Base-by-base conservation (phyloP, 2,888 invertebrate species). In the Pseudococcus jackbeardsleyi region DNA sequence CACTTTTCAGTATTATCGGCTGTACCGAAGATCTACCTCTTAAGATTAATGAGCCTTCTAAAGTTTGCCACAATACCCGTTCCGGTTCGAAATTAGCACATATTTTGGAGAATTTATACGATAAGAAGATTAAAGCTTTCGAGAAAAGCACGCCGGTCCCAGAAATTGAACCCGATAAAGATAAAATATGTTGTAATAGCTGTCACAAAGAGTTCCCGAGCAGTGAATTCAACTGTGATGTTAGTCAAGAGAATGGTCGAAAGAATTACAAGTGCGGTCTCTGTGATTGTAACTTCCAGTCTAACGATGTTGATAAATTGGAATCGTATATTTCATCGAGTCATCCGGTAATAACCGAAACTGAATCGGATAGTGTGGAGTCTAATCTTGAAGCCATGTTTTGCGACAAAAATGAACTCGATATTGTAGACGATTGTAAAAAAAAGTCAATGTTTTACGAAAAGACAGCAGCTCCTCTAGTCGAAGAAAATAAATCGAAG, bases 31-130 rank as follows among this genome's bases (percentile, higher is more conserved):
- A 86, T 9, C 26, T 64, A 68, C 46, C 72, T 22, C 11, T 54
- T 17, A 87, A 77, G 22, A 39, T 26, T 8, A 82, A n/a, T 22
- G 50, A 42, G 19, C 46, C 46, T 82, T 11, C 42, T 2, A 72
- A 72, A 72, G 19, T 42, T 12, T 5, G 82, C n/a, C 79, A 79
- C 15, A 39, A 39, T 54, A 88, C 88, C n/a, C 33, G 88, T 3
- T 88, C 88, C 39, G 48, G 72, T 22, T 64, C 39, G 0, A 82
- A 59, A 15, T 82, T 88, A 9, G 82, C 82, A 6, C 9, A 59
- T 39, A 82, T 88, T 48, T 8, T 88, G 11, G 77, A 88, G 79
- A 82, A 77, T n/a, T 26, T 88, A 15, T 59, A 19, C 50, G 79
- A 54, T 19, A 79, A 54, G 15, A 39, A n/a, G 12, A 68, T 9